Percentiles rank a stretch among this genome's conserved stretches.
These are phyloP conservation scores for Eulemur macaco DNA, from an alignment of 2,113 vertebrate species.

Conservation along the genomic window DNA sequence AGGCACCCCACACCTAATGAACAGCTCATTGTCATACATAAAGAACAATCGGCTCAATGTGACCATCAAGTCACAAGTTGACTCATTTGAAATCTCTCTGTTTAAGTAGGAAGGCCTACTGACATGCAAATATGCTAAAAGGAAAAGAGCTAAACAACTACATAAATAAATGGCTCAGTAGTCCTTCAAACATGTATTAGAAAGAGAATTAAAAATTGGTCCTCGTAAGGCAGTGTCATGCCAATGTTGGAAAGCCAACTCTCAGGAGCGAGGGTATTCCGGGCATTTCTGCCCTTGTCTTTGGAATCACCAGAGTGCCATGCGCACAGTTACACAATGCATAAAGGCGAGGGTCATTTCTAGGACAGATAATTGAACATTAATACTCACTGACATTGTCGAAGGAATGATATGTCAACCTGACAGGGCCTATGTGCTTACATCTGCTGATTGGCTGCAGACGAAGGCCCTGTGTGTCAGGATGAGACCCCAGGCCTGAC, in stretches of 20 bases:
- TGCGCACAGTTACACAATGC: conserved; percentile 77
- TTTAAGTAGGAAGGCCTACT: not conserved
- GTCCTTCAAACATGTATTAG: conserved; percentile 47
- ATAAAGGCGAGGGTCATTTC: conserved; percentile 86
- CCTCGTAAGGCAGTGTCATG: conserved; percentile 78
- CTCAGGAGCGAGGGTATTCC: conserved; percentile 68
- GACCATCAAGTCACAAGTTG: not conserved
- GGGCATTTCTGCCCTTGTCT: conserved; percentile 85
- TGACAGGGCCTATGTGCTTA: conserved; percentile 87
- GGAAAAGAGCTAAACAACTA: not conserved
- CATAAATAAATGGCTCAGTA: not conserved
- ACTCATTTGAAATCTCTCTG: fast-evolving
- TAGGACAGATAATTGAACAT: conserved; percentile 92
- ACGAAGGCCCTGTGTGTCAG: conserved; percentile 84
- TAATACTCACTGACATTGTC: conserved; percentile 89
- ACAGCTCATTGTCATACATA: not conserved
- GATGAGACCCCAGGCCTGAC: conserved; percentile 83
- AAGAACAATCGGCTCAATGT: not conserved
- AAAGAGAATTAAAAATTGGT: conserved; percentile 66
- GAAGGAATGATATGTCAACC: conserved; percentile 89
- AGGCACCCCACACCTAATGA: conserved; percentile 10
- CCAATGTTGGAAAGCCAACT: conserved; percentile 75
- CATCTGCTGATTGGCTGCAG: conserved; percentile 85
- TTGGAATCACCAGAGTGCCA: conserved; percentile 76
- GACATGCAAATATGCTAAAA: not conserved